These are phyloP conservation scores for Triplophysa rosa DNA, from an alignment of 2,113 vertebrate genomes.

Conservation along the genomic window DNA sequence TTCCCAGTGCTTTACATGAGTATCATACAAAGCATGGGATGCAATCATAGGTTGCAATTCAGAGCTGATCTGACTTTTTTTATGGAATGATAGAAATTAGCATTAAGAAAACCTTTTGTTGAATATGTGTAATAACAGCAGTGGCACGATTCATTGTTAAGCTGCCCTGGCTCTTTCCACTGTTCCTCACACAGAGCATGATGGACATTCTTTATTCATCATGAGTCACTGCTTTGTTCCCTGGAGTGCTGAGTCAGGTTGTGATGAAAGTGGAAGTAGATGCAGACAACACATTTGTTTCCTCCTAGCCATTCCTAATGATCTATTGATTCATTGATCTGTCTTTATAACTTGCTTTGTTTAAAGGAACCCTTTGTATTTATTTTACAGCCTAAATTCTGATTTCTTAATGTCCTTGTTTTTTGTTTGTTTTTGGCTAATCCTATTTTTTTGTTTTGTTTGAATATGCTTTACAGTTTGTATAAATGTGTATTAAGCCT, in stretches of 20 bases:
- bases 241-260: constrained; percentile 24
- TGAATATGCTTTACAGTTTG: neutral
- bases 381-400: too few species aligned
- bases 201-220: constrained; percentile 11
- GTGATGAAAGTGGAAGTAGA: constrained; percentile 21
- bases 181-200: neutral
- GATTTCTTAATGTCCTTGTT: neutral
- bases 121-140: neutral
- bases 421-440: too few species aligned
- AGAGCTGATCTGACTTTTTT: too few species aligned
- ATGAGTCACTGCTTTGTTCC: constrained; percentile 33
- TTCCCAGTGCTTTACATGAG: neutral
- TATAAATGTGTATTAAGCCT: neutral
- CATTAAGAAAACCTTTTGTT: neutral
- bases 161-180: neutral
- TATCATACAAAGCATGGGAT: too few species aligned
- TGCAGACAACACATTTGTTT: neutral
- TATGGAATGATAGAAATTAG: neutral
- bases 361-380: neutral
- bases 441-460: neutral
- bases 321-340: neutral
- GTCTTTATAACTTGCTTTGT: neutral
- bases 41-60: too few species aligned
- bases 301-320: neutral
- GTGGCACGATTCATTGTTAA: neutral